Evolutionary conservation across 2,113 vertebrate species (phyloP), one percentile per base, ranked within the genome.

Genomic region (Dermatemys mawii): DNA sequence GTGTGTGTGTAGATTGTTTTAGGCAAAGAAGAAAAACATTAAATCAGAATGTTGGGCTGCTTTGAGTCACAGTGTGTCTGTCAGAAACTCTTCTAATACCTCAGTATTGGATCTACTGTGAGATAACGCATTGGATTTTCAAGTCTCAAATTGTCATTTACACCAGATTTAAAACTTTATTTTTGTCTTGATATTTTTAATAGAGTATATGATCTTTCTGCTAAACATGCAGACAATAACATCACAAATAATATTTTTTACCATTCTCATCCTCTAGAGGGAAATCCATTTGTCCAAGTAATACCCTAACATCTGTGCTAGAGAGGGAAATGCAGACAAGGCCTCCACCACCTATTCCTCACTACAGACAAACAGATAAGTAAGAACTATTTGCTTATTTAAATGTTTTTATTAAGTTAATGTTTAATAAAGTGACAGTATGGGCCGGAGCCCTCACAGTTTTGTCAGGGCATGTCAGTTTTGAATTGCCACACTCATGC

Each of bases 271-370:
- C 97, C 92, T 92, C 53, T 96, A 99, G 99, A 96, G 99, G 99
- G 93, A 99, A 99, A 95, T 99, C 99, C 2, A 2, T 97, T 67
- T 99, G 99, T 97, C 99, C 99, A 38, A 98, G 98, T 97, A 97
- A 97, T 75, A 98, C 98, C 11, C 98, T 99, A 96, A 99, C 98
- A 27, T 97, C 98, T n/a, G 91, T 99, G 88, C 98, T 99, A 51
- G 99, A 99, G 97, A 98, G 98, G 94, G 99, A 99, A 97, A 98
- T 97, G 29, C 95, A 98, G 35, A 95, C 91, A 24, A 98, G 98
- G 81, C 98, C 99, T 87, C 99, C 99, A 49, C 99, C 99, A 86
- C 99, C 99, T 60, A 99, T 99, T 96, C 98, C 99, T 97, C 99
- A 99, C 92, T 98, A 99, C 96, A 99, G 99, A 94, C 99, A 98